Percentiles rank a stretch among this genome's conserved stretches.
Conservation (phyloP, 2,888 invertebrate genomes). For the Dascillus cervinus region DNA sequence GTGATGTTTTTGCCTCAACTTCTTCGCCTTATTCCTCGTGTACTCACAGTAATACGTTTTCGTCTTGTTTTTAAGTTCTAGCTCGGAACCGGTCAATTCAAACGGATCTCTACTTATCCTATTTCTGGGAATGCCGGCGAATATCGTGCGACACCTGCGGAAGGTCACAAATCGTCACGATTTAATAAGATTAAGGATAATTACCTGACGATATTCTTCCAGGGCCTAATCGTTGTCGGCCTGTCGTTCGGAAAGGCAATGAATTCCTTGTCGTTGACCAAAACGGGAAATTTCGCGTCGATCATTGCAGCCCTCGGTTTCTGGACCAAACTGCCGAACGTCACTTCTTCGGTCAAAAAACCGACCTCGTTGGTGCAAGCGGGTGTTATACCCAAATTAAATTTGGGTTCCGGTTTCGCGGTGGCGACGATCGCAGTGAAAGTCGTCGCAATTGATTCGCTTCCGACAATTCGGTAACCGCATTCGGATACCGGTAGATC, state of each 20-base stretch:
- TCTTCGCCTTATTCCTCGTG: background rate
- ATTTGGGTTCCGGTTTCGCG: conserved; percentile 22
- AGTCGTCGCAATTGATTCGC: conserved; percentile 13
- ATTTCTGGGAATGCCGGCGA: conserved; percentile 24
- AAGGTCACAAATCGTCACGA: too few relatives aligned
- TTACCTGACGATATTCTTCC: conserved; percentile 20
- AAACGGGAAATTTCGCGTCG: conserved; percentile 12
- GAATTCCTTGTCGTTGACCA: conserved; percentile 20
- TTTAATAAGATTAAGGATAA: too few relatives aligned
- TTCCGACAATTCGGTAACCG: conserved; percentile 16
- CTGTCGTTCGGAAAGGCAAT: conserved; percentile 40
- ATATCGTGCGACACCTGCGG: conserved; percentile 33
- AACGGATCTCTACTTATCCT: background rate
- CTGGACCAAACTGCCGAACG: conserved; percentile 25
- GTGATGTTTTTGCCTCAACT: too few relatives aligned
- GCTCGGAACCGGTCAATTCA: background rate
- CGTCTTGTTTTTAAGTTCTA: background rate
- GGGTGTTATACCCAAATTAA: conserved; percentile 34
- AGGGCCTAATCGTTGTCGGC: conserved; percentile 29
- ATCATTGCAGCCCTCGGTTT: conserved; percentile 26
- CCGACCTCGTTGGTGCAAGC: conserved; percentile 34
- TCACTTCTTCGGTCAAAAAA: conserved; percentile 28
- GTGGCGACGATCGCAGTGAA: conserved; percentile 11
- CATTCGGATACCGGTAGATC: conserved; percentile 12
- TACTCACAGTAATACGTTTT: background rate